Evolutionary conservation across 2,113 vertebrate species (phyloP), one percentile per base, ranked within the genome.

Genomic region (Chiloscyllium plagiosum): DNA sequence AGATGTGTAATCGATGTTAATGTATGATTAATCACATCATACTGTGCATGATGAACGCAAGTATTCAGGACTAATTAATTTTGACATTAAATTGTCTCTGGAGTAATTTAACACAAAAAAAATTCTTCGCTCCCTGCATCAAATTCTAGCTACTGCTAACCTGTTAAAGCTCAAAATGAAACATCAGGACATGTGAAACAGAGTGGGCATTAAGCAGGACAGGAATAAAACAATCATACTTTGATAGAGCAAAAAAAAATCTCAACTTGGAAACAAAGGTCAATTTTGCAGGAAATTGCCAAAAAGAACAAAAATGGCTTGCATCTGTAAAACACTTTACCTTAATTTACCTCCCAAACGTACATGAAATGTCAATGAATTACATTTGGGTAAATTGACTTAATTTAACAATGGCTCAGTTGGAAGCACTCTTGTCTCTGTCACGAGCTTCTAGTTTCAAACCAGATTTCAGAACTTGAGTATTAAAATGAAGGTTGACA

Each of bases 1-100:
- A 47, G 68, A 69, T 95, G 68, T 95, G 94, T 95, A 95, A 95
- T 95, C 70, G 94, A 95, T 95, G 94, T 47, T 95, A 95, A 95
- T 72, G 69, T 95, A 50, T 95, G 68, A 95, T 95, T 95, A 95
- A 95, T 95, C 94, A 95, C 69, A 72, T 95, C 68, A 72, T 50
- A 95, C 68, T 50, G 94, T 72, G 89, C 94, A 29, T 72, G 69
- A 72, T 95, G 94, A 95, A 72, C 42, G 72, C 94, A 95, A 72
- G 69, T 29, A 95, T 95, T 70, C 66, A 95, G 72, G 42, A 6
- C 94, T 95, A 95, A 72, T 95, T 95, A 70, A 95, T 95, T 95
- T 47, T 95, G 94, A 72, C 94, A 95, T 95, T 72, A 95, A 72
- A 52, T 52, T 72, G 69, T 65, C 94, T 95, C 94, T 19, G 47